Percentiles rank a stretch among this genome's conserved stretches.
phyloP scores from a whole-genome alignment of 2,113 vertebrate species.

The Illadopsis cleaveri region DNA sequence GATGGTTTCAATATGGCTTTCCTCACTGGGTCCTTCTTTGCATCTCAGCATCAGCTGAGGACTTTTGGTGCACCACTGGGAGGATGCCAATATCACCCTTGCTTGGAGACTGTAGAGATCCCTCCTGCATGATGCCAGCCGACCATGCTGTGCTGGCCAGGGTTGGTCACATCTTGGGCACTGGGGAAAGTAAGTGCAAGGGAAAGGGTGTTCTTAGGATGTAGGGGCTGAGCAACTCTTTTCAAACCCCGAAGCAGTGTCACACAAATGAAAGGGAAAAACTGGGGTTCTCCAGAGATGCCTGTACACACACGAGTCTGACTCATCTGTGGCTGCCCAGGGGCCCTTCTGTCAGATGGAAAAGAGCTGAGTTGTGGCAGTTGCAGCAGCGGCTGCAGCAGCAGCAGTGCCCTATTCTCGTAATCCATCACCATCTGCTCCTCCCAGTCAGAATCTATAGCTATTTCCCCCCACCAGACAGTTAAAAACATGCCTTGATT shows the following conservation, averaged over 20 bases:
- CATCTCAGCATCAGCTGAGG: not conserved
- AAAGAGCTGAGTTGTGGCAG: slow-evolving; percentile 38
- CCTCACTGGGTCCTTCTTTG: not conserved
- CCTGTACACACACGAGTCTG: not conserved
- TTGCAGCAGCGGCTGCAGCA: slow-evolving; percentile 30
- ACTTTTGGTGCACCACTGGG: fast-evolving
- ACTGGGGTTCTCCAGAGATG: not conserved
- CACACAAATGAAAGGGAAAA: not conserved
- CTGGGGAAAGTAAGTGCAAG: not conserved
- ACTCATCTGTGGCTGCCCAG: slow-evolving; percentile 53
- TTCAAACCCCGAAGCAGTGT: not conserved
- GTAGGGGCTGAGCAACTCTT: fast-evolving
- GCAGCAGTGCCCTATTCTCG: slow-evolving; percentile 11
- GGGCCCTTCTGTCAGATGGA: slow-evolving; percentile 49
- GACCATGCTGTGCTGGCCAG: fast-evolving
- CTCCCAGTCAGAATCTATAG: slow-evolving; percentile 1
- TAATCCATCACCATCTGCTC: slow-evolving; percentile 59
- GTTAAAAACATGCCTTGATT: slow-evolving; percentile 7
- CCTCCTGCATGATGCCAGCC: not conserved
- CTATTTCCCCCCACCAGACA: not conserved
- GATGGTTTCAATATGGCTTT: not conserved
- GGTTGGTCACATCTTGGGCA: not conserved
- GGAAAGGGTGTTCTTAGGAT: not conserved
- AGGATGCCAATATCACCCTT: not conserved
- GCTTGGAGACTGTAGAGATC: not conserved